Base-by-base conservation (phyloP, 2,113 vertebrate species). In the Saccopteryx leptura region DNA sequence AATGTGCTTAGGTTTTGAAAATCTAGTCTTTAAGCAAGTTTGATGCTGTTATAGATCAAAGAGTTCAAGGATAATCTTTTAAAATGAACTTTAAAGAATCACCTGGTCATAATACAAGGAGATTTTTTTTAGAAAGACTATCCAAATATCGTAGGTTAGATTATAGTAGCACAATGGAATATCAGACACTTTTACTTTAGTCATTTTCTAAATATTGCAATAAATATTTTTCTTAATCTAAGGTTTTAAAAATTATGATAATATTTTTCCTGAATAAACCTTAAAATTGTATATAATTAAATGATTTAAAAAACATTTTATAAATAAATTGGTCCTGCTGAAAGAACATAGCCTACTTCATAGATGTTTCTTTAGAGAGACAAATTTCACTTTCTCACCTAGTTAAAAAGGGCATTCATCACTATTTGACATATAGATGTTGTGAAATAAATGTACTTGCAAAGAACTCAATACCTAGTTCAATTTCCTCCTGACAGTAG, bases 321-420 rank as follows among this genome's bases (percentile, higher is more conserved):
- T 68, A 71, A 48, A 90, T 72, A 3, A 2, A 60, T 52, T 92
- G 65, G 19, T 4, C 94, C 46, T 82, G 17, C 46, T 91, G 46
- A 78, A 58, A 94, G 31, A 75, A 28, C 14, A 92, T 46, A 88
- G n/a, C 6, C 60, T 91, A 88, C 18, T 71, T 71, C 33, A 86
- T 18, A 88, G 46, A 78, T 60, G 61, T 81, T 90, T 50, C 96
- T 74, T 90, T 74, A 81, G 82, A 91, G 72, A 96, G 48, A 94
- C 54, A 96, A 90, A 88, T 90, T 83, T 91, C 86, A 88, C 58
- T 88, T 84, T 89, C 69, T 95, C 71, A 95, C 79, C 68, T 56
- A 85, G 65, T 97, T 98, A 96, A 94, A 92, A 90, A 96, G 71
- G 86, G 80, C 85, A 92, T 97, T 98, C 92, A 94, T 94, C 97